Evolutionary conservation across 2,888 invertebrate species (phyloP).

Genomic region (Resseliella maxima): DNA sequence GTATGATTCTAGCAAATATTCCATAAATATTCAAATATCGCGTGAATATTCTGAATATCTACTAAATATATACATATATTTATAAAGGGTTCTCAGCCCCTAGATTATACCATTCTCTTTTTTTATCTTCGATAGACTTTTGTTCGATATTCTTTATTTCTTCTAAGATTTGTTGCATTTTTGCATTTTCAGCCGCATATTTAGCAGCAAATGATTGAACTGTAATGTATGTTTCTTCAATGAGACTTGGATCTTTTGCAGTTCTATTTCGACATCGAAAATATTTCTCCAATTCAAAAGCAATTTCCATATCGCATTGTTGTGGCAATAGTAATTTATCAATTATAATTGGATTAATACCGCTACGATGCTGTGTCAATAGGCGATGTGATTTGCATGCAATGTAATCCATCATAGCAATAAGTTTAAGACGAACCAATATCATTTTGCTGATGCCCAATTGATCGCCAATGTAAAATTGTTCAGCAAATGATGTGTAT

Average conservation of each 20-base stretch:
- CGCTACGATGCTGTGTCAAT: not conserved
- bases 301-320: not conserved
- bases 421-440: not conserved
- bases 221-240: not conserved
- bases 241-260: not conserved
- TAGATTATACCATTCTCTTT: not conserved
- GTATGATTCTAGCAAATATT: no score
- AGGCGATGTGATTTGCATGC: not conserved
- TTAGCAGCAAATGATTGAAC: not conserved
- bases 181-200: not conserved
- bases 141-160: not conserved
- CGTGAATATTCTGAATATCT: no score
- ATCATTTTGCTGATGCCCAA: not conserved
- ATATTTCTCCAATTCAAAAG: not conserved
- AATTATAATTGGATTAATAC: not conserved
- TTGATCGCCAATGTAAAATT: not conserved
- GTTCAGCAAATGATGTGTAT: not conserved
- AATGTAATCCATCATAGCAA: not conserved
- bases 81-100: not conserved
- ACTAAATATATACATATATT: no score
- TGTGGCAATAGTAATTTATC: slow-evolving; percentile 21
- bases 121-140: not conserved
- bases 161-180: not conserved
- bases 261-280: not conserved
- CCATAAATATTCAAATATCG: no score